These are phyloP conservation scores for Euura saliciscinereae DNA, from an alignment of 1,140 invertebrate species.

Conservation along the genomic window DNA sequence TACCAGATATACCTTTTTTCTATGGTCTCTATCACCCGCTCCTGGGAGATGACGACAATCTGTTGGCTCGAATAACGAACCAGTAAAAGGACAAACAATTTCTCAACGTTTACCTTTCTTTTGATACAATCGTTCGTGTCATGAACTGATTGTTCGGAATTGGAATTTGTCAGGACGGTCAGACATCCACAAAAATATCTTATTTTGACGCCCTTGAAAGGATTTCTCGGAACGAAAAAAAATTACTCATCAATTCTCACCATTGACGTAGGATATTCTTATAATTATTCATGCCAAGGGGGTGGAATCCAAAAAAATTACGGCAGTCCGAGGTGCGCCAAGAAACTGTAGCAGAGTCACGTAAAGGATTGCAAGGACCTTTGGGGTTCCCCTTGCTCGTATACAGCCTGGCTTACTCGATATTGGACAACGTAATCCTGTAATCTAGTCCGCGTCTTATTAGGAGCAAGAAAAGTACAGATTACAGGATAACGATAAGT, in stretches of 20 bases:
- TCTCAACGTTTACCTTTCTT: background rate
- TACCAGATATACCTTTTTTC: background rate
- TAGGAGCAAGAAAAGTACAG: slow-evolving; percentile 4
- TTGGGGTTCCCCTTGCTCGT: background rate
- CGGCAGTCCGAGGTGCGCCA: too few species aligned
- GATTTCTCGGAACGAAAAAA: too few species aligned
- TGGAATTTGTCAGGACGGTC: too few species aligned
- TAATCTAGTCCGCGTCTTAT: slow-evolving; percentile 35
- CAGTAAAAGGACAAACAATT: background rate
- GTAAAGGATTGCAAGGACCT: slow-evolving; percentile 43
- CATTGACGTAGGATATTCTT: too few species aligned
- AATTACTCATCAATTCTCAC: too few species aligned
- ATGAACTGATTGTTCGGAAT: too few species aligned
- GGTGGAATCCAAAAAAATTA: too few species aligned
- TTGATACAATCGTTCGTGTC: background rate
- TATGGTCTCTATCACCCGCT: background rate
- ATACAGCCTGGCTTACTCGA: slow-evolving; percentile 14
- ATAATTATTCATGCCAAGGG: too few species aligned
- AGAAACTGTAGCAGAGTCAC: slow-evolving; percentile 27
- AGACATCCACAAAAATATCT: too few species aligned
- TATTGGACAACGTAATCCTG: slow-evolving; percentile 43
- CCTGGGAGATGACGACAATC: background rate
- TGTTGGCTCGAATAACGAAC: background rate
- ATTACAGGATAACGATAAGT: background rate
- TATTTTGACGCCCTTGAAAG: too few species aligned